Evolutionary conservation across 2,797 vertebrate species (phyloP).

Genomic region (Podarcis siculus): DNA sequence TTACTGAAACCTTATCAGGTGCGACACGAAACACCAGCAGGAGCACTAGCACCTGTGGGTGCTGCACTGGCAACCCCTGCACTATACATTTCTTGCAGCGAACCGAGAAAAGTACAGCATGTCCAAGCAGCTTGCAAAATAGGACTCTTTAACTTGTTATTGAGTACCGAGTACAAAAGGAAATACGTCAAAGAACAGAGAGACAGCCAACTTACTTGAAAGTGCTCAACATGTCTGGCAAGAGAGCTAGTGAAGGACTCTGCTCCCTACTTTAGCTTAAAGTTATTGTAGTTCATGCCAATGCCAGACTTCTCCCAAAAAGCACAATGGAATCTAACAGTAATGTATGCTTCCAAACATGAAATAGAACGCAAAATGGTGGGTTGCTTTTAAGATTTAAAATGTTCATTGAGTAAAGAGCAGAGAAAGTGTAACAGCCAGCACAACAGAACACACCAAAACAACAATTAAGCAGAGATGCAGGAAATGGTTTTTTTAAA

Average conservation of each 20-base stretch:
- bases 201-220: background rate
- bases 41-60: too few relatives aligned
- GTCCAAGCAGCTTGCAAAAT: conserved; percentile 1
- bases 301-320: conserved; percentile 58
- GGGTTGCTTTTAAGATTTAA: conserved; percentile 60
- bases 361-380: conserved; percentile 59
- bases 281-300: conserved; percentile 61
- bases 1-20: too few relatives aligned
- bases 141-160: background rate
- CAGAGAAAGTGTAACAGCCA: conserved; percentile 57
- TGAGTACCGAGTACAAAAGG: background rate
- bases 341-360: conserved; percentile 48
- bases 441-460: conserved; percentile 61
- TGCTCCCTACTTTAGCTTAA: conserved; percentile 12
- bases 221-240: background rate
- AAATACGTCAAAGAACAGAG: background rate
- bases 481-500: conserved; percentile 63
- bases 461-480: conserved; percentile 28
- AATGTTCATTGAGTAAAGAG: conserved; percentile 55
- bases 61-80: background rate
- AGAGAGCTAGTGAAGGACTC: background rate
- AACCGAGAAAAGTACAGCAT: background rate
- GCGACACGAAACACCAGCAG: too few relatives aligned
- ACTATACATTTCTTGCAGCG: too few relatives aligned
- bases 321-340: conserved; percentile 43